Conservation (phyloP, 2,888 invertebrate genomes). For the Trissonchulus latispiculum region DNA sequence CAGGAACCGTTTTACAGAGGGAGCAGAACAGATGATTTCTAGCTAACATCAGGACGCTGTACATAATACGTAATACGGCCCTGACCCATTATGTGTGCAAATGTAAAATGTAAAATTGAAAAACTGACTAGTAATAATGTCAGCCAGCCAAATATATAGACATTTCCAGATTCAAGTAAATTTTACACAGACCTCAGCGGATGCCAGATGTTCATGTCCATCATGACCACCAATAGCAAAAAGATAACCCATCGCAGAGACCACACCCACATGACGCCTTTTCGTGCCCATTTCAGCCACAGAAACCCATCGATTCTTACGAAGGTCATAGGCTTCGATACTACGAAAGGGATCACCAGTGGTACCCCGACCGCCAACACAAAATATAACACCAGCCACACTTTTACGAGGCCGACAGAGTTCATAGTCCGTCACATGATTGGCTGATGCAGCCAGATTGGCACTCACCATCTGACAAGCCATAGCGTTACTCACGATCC, state of each 20-base stretch:
- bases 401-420: constrained; percentile 45
- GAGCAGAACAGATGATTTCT: too few species aligned
- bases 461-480: constrained; percentile 45
- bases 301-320: constrained; percentile 47
- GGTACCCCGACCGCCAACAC: constrained; percentile 51
- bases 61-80: too few species aligned
- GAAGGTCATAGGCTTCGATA: constrained; percentile 48
- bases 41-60: too few species aligned
- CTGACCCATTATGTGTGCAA: too few species aligned
- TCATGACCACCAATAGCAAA: constrained; percentile 52
- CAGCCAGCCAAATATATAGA: too few species aligned
- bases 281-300: constrained; percentile 48
- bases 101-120: too few species aligned
- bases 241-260: constrained; percentile 44
- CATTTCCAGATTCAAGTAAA: too few species aligned
- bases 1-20: too few species aligned
- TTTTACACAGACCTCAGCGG: constrained; percentile 45
- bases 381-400: constrained; percentile 50
- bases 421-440: constrained; percentile 34
- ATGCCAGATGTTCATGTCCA: constrained; percentile 48
- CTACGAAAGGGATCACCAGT: constrained; percentile 49
- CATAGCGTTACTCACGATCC: constrained; percentile 47
- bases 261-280: constrained; percentile 50
- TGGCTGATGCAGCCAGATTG: constrained; percentile 35
- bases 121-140: too few species aligned